Evolutionary conservation across 1,140 invertebrate species (phyloP).

Genomic region (Panagrolaimus sp.): DNA sequence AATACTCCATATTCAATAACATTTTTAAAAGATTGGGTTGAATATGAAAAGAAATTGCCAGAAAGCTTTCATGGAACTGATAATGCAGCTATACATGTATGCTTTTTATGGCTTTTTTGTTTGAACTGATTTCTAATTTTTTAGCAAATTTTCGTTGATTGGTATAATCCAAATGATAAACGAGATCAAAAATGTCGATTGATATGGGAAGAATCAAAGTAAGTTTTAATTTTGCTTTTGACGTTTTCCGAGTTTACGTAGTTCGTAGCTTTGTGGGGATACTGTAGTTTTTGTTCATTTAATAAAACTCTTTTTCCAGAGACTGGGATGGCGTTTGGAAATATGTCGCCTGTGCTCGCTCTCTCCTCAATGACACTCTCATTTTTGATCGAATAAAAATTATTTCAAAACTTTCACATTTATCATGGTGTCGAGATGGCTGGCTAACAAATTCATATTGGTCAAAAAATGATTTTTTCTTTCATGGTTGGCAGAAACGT

Average conservation of each 20-base stretch:
- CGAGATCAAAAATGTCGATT: slow-evolving; percentile 13
- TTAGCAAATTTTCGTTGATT: slow-evolving; percentile 23
- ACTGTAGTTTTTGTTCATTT: too few relatives aligned
- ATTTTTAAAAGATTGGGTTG: slow-evolving; percentile 32
- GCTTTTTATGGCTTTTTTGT: too few relatives aligned
- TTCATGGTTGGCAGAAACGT: slow-evolving; percentile 21
- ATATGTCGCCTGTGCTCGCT: slow-evolving; percentile 33
- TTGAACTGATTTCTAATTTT: too few relatives aligned
- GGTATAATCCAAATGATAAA: neutral
- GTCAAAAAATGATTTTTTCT: slow-evolving; percentile 19
- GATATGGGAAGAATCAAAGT: slow-evolving; percentile 29
- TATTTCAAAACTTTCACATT: slow-evolving; percentile 14
- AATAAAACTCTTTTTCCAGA: slow-evolving; percentile 15
- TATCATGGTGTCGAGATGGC: slow-evolving; percentile 38
- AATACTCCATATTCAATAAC: slow-evolving; percentile 29
- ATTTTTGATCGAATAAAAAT: slow-evolving; percentile 21
- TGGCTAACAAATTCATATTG: slow-evolving; percentile 36
- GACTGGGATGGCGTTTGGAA: slow-evolving; percentile 28
- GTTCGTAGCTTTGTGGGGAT: too few relatives aligned
- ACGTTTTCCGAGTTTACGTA: too few relatives aligned
- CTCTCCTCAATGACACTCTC: slow-evolving; percentile 30
- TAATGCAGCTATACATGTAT: slow-evolving; percentile 44
- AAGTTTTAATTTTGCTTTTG: too few relatives aligned
- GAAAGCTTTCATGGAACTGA: slow-evolving; percentile 46
- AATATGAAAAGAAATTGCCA: slow-evolving; percentile 30